Conservation (phyloP, 1,140 invertebrate genomes). For the Oncopeltus fasciatus region DNA sequence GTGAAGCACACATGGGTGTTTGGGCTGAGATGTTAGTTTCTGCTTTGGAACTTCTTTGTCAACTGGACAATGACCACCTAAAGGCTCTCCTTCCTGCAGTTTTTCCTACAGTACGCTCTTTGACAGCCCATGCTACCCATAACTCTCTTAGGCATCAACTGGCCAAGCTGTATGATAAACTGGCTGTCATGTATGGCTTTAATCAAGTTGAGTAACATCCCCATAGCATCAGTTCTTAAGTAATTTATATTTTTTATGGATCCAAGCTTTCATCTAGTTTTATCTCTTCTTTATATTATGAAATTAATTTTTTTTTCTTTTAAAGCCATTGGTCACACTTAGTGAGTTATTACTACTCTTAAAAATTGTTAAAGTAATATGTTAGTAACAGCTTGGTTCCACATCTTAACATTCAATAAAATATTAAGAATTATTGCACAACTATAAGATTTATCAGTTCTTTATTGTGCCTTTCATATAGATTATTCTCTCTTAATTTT, state of each 20-base stretch:
- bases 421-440: too few species aligned
- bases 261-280: background rate
- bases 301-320: background rate
- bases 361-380: too few species aligned
- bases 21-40: constrained; percentile 48
- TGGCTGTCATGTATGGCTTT: constrained; percentile 43
- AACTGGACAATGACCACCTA: constrained; percentile 40
- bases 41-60: constrained; percentile 41
- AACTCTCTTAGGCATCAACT: constrained; percentile 41
- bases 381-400: too few species aligned
- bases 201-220: constrained; percentile 24
- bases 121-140: constrained; percentile 46
- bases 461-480: too few species aligned
- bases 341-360: too few species aligned
- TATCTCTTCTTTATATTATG: background rate
- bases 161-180: constrained; percentile 41
- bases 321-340: too few species aligned
- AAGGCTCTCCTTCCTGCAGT: constrained; percentile 44
- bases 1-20: constrained; percentile 45
- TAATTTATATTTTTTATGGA: too few species aligned
- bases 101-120: constrained; percentile 42
- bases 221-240: background rate
- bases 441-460: too few species aligned
- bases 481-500: too few species aligned
- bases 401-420: too few species aligned